Base-by-base conservation (phyloP, 2,113 vertebrate genomes). In the Sapayoa aenigma region DNA sequence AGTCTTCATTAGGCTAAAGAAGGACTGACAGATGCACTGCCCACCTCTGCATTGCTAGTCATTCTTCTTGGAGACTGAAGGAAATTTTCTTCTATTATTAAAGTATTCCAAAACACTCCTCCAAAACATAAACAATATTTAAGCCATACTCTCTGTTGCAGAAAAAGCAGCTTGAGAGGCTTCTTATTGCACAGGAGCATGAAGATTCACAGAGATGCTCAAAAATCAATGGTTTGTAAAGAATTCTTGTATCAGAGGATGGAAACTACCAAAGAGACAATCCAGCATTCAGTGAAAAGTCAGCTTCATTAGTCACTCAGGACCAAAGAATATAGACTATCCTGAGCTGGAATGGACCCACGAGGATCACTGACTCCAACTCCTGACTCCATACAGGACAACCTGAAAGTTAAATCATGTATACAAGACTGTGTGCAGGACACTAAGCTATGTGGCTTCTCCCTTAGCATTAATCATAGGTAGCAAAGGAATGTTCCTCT, bases 361-460 rank as follows among this genome's bases (percentile, higher is more conserved):
- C 0, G 1, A 46, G 6, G 31, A 83, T 21, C 42, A 72, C 2
- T 1, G 1, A 80, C 20, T 76, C 37, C 7, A 42, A 58, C 6
- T 72, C 19, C n/a, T 50, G 33, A 67, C 39, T 59, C 86, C 35
- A 74, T 11, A 35, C 6, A 66, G 23, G 21, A 15, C 27, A 80
- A 72, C 2, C 8, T 56, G 25, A 39, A 73, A 78, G 23, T 33
- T 71, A 58, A 53, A 50, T 21, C 23, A 28, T 5, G 0, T 59
- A 33, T 52, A 18, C 30, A 35, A 44, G 67, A 49, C 19, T 3
- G 0, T 33, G 25, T 9, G 13, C 15, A 74, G 46, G 41, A 20
- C 55, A 53, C 35, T 41, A 74, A 84, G 50, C n/a, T 66, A 13
- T 5, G 23, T 22, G 58, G n/a, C 25, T 81, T 67, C 52, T 20